A percentile compares a stretch with the other conserved stretches of the same genome.
Conservation (phyloP, 1,140 invertebrate genomes). For the Drosophila albomicans region DNA sequence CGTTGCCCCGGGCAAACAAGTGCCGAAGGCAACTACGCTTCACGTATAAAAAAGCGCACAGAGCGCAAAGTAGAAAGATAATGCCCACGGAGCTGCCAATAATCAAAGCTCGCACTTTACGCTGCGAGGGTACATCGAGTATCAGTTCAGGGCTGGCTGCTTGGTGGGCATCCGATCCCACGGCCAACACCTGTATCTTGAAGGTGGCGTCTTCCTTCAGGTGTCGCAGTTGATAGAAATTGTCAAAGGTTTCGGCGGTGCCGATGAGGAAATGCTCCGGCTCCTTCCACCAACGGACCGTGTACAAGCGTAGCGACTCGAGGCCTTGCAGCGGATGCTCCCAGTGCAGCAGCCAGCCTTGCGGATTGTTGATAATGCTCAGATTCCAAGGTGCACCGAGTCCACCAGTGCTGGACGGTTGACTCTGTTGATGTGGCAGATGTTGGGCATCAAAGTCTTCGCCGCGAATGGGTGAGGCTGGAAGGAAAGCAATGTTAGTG, state of each 20-base stretch:
- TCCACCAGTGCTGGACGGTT: constrained; percentile 69
- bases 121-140: constrained; percentile 87
- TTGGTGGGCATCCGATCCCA: constrained; percentile 86
- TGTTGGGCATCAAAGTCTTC: constrained; percentile 65
- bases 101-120: constrained; percentile 87
- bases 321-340: constrained; percentile 87
- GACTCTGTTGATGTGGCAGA: constrained; percentile 51
- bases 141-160: constrained; percentile 86
- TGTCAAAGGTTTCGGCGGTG: constrained; percentile 88
- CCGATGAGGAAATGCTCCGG: constrained; percentile 87
- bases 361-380: constrained; percentile 85
- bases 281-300: constrained; percentile 88
- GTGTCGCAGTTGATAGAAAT: constrained; percentile 87
- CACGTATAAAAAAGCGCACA: constrained; percentile 87
- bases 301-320: constrained; percentile 87
- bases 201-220: constrained; percentile 89
- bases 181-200: constrained; percentile 88
- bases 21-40: constrained; percentile 81
- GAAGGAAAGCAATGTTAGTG: not conserved
- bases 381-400: constrained; percentile 89
- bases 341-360: constrained; percentile 91
- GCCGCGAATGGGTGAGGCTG: constrained; percentile 47
- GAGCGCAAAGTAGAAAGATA: constrained; percentile 86
- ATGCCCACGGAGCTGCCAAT: constrained; percentile 88
- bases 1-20: constrained; percentile 61